Evolutionary conservation across 2,888 invertebrate genomes (phyloP), one percentile per base, ranked within the genome.

Genomic region (Phania funesta): DNA sequence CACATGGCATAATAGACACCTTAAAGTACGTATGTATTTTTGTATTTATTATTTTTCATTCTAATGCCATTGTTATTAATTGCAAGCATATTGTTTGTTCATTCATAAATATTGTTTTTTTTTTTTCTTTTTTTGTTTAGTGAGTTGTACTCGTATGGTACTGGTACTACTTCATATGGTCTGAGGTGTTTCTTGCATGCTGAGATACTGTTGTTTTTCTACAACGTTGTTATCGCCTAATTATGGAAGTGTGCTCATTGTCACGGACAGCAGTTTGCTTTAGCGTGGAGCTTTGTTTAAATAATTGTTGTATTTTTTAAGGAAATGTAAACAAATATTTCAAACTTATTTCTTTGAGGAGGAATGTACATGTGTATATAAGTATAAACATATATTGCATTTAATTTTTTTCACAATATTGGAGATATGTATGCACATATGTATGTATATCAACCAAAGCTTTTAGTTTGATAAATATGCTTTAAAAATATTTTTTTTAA

Each of bases 231-330:
- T 60, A 68, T 77, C 70, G 77, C 77, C 70, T 77, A 48, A 64
- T 77, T 48, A 70, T 77, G 64, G 62, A 77, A 70, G 70, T 77
- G 62, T 70, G 70, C 64, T 77, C 32, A 77, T 70, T 77, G 77
- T 77, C 77, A 77, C 77, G 70, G 77, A 77, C 48, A 35, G 26
- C 48, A 48, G 64, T 41, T 70, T 64, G 64, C 52, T 62, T 20
- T 8, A 62, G 16, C 41, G 54, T 56, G n/a, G 64, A 20, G 13
- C 38, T 77, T 77, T 77, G 77, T 71, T 70, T 70, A 41, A 70
- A 77, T 76, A 76, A 73, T 64, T 77, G 80, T 70, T 80, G 54
- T 24, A 60, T 50, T 29, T 71, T 68, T 46, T 52, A 67, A 44
- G 44, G 20, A 62, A 76, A 68, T 46, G 60, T 52, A 76, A 76